These are phyloP conservation scores for Peromyscus polionotus DNA, from an alignment of 2,113 vertebrate species.

Conservation along the genomic window DNA sequence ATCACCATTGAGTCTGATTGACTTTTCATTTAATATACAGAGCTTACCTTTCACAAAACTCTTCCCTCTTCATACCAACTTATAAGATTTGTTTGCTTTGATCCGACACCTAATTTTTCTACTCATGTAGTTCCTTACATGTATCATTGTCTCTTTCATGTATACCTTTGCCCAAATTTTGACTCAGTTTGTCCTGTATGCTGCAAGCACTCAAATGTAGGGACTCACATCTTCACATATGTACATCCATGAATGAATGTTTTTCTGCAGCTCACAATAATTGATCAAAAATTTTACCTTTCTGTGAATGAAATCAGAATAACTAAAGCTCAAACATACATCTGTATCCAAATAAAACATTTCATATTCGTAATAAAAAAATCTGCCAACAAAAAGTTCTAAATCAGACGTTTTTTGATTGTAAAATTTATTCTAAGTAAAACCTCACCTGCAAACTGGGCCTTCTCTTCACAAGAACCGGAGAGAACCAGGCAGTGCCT, in stretches of 20 bases:
- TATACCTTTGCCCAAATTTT: not conserved
- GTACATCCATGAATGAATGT: not conserved
- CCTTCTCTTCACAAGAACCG: conserved; percentile 38
- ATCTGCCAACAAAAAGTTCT: conserved; percentile 35
- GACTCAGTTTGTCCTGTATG: not conserved
- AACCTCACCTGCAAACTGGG: conserved; percentile 39
- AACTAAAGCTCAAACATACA: conserved; percentile 42
- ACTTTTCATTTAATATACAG: not conserved
- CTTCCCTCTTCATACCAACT: not conserved
- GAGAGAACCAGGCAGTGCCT: conserved; percentile 7
- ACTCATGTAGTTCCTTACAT: not conserved
- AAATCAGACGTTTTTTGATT: conserved; percentile 55
- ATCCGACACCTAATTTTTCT: not conserved
- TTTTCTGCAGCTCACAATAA: not conserved
- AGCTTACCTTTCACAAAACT: not conserved
- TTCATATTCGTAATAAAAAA: not conserved
- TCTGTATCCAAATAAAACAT: conserved; percentile 27
- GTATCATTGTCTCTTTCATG: not conserved
- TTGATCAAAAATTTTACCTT: not conserved
- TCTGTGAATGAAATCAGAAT: conserved; percentile 24
- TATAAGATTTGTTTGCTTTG: not conserved
- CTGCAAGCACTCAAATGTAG: not conserved
- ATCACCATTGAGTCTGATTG: not conserved
- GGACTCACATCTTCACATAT: not conserved
- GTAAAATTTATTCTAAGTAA: conserved; percentile 65